These are phyloP conservation scores for Palaemon carinicauda DNA, from an alignment of 1,140 invertebrate genomes.

Conservation along the genomic window DNA sequence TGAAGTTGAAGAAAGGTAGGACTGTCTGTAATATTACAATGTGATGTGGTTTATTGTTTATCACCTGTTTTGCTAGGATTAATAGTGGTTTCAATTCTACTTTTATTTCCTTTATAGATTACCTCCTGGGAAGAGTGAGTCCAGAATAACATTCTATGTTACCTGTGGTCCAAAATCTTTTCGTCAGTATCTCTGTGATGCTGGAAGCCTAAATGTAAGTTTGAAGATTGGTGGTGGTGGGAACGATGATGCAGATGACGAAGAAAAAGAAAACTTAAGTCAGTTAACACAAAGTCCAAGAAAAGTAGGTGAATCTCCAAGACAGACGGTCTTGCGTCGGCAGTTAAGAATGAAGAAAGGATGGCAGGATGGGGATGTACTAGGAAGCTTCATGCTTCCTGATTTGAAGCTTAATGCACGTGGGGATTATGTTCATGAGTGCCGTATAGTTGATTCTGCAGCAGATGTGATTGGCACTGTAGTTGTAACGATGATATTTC, in stretches of 20 bases:
- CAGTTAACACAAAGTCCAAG: conserved; percentile 3
- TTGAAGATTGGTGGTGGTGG: conserved; percentile 21
- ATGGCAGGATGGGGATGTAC: conserved; percentile 43
- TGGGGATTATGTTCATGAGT: conserved; percentile 40
- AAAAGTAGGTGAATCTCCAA: not conserved
- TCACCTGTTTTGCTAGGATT: too few relatives aligned
- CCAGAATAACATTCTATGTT: conserved; percentile 27
- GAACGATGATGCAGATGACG: not conserved
- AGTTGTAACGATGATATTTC: conserved; percentile 37
- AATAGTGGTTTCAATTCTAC: not conserved
- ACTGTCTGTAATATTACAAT: too few relatives aligned
- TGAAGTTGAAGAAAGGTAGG: too few relatives aligned
- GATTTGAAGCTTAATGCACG: conserved; percentile 40
- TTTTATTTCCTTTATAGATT: not conserved
- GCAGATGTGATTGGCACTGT: conserved; percentile 39
- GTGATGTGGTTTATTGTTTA: too few relatives aligned
- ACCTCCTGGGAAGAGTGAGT: conserved; percentile 35
- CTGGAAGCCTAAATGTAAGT: conserved; percentile 24
- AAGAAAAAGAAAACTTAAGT: not conserved
- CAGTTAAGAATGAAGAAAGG: conserved; percentile 40
- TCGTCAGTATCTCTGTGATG: conserved; percentile 37
- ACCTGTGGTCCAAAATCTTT: conserved; percentile 35
- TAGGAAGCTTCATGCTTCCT: conserved; percentile 31
- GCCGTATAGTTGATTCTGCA: conserved; percentile 34
- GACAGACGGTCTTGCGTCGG: conserved; percentile 28